Evolutionary conservation across 2,888 invertebrate species (phyloP), one percentile per base, ranked within the genome.

Genomic region (Agrotis segetum): DNA sequence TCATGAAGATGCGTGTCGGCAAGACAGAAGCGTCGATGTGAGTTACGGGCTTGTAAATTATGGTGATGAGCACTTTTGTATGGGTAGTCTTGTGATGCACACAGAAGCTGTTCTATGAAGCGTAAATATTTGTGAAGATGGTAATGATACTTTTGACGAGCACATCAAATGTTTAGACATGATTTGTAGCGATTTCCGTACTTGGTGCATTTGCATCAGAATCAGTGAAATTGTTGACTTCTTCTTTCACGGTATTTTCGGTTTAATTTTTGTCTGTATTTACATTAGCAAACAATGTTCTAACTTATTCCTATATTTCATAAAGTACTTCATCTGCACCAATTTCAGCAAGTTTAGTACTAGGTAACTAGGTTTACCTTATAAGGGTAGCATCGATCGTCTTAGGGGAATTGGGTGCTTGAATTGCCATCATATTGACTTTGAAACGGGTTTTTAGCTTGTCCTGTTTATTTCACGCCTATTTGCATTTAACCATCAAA

Each of bases 11-110:
- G 65, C 63, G 21, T 60, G 77, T 82, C 63, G 70, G 61, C 19
- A 6, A 47, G 53, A 74, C 83, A 71, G 76, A 71, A 60, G 83
- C 69, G 56, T 65, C 70, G 44, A 70, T 67, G 34, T 67, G 52
- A 65, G 62, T 79, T 79, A 68, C 61, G 53, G 49, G 21, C 56
- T 58, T 63, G 64, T 69, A 74, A 67, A 70, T 82, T 74, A 83
- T 79, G 65, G 3, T 58, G 44, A 75, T 80, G 60, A 53, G 19
- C 29, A 44, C 24, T 60, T 74, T 67, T 82, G 62, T 68, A 46
- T 63, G 55, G 16, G 14, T 24, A 40, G 19, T 62, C 67, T 62
- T 67, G 70, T 62, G 29, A 66, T 68, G 49, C 7, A 55, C 44
- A 63, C 63, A 67, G 71, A 34, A 71, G 81, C 55, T 19, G 50